Evolutionary conservation across 2,113 vertebrate species (phyloP), one percentile per base, ranked within the genome.

Genomic region (Rhadina sibilatrix): DNA sequence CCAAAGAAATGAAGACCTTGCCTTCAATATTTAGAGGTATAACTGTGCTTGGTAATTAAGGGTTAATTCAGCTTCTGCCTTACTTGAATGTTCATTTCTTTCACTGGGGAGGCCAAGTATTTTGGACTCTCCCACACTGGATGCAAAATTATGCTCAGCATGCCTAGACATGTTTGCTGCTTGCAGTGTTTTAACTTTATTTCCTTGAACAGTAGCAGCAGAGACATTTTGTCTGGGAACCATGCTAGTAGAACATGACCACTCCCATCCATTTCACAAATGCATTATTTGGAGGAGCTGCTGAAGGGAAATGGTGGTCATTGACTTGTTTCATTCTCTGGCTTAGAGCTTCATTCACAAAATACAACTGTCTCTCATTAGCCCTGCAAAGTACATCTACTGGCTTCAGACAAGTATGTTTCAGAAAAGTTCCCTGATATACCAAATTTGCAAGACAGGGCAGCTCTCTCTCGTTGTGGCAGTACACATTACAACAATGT

Each of bases 91-190:
- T 77, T 78, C 25, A 47, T 79, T 95, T 94, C 38, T 85, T 91
- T 91, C 80, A 37, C 57, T 87, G 92, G 83, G 89, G 74, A 93
- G 92, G 87, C 90, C 69, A 90, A 93, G 44, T 92, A 90, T 84
- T 96, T 90, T 64, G 53, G 80, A 47, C 86, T 56, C 90, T 92
- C 94, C 96, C 92, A 95, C 76, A 93, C 72, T 93, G 80, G 80
- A 88, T 92, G 49, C 40, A 84, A 90, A 94, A 94, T 92, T 71
- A 61, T 83, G 80, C 60, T 81, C 53, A 77, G 85, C 90, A 57
- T 89, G 96, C 91, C 69, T 95, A 90, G 87, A 89, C 93, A 82
- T 65, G 94, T 59, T 94, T 96, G 80, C 69, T 87, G 76, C 83
- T 95, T 72, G 25, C 31, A 72, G 76, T 5, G 6, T 71, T 96